These are phyloP conservation scores for Acipenser transmontanus DNA, from an alignment of 2,797 vertebrate species.

Conservation along the genomic window DNA sequence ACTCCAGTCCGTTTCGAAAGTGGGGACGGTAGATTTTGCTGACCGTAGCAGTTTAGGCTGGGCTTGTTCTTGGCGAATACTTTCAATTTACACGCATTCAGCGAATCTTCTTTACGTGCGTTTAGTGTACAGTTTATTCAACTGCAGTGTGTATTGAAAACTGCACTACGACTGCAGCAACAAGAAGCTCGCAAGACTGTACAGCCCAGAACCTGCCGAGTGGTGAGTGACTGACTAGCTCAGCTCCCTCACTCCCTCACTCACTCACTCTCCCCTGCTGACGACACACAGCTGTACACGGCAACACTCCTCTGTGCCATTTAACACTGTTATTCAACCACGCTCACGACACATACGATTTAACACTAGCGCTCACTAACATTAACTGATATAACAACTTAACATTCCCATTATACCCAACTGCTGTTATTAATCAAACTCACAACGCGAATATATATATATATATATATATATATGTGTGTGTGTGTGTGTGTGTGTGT, in stretches of 20 bases:
- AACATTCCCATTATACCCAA: not conserved
- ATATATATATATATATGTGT: too few species aligned
- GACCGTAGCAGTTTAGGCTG: not conserved
- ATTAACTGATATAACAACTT: too few species aligned
- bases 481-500: too few species aligned
- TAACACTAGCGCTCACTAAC: too few species aligned
- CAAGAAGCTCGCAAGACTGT: slow-evolving; percentile 21
- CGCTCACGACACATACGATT: too few species aligned
- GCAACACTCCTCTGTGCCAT: not conserved
- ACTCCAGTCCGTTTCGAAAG: not conserved
- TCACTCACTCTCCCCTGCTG: slow-evolving; percentile 10
- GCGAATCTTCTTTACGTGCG: slow-evolving; percentile 34
- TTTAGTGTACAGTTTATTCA: slow-evolving; percentile 49
- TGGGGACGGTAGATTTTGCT: not conserved
- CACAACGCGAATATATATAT: not conserved
- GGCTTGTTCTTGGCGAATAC: slow-evolving; percentile 17
- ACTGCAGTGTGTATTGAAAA: slow-evolving; percentile 38
- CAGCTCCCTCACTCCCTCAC: slow-evolving; percentile 9
- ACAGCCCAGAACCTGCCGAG: slow-evolving; percentile 17
- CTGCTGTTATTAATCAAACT: not conserved
- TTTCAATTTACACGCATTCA: slow-evolving; percentile 37
- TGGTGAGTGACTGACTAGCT: slow-evolving; percentile 8
- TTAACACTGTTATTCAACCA: slow-evolving; percentile 15
- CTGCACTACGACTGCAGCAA: slow-evolving; percentile 40
- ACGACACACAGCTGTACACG: slow-evolving; percentile 15